Percentiles rank a stretch among this genome's conserved stretches.
Conservation (phyloP, 2,113 vertebrate species). For the Equus przewalskii region DNA sequence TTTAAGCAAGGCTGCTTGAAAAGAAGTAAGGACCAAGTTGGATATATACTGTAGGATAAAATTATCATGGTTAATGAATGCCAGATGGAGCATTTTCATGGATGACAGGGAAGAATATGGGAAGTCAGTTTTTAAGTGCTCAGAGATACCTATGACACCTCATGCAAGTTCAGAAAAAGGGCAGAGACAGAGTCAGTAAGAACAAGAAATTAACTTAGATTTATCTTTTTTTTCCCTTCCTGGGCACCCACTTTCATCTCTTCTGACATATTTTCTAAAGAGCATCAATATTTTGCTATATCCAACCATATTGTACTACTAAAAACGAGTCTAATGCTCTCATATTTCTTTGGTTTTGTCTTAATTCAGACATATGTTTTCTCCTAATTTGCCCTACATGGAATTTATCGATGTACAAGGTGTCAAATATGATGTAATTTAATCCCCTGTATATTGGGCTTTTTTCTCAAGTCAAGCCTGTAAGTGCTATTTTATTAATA, state of each 20-base stretch:
- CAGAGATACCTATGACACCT: not conserved
- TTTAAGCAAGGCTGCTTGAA: not conserved
- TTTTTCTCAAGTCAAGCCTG: not conserved
- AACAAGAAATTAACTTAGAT: not conserved
- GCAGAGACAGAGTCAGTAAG: not conserved
- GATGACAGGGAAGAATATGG: not conserved
- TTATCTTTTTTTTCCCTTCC: not conserved
- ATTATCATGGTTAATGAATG: not conserved
- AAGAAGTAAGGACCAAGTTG: not conserved
- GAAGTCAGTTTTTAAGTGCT: not conserved
- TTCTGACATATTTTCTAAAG: not conserved
- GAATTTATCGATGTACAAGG: not conserved
- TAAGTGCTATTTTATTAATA: not conserved
- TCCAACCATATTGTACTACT: not conserved
- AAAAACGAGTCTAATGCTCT: not conserved
- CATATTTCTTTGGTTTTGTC: not conserved
- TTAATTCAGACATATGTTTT: not conserved
- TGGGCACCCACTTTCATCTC: not conserved
- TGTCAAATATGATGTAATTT: not conserved
- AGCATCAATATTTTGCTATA: not conserved
- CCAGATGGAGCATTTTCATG: not conserved
- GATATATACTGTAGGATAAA: not conserved
- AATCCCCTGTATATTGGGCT: not conserved
- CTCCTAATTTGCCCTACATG: not conserved
- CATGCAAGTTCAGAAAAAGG: not conserved